Conservation (phyloP, 2,888 invertebrate genomes). For the Pammene fasciana region DNA sequence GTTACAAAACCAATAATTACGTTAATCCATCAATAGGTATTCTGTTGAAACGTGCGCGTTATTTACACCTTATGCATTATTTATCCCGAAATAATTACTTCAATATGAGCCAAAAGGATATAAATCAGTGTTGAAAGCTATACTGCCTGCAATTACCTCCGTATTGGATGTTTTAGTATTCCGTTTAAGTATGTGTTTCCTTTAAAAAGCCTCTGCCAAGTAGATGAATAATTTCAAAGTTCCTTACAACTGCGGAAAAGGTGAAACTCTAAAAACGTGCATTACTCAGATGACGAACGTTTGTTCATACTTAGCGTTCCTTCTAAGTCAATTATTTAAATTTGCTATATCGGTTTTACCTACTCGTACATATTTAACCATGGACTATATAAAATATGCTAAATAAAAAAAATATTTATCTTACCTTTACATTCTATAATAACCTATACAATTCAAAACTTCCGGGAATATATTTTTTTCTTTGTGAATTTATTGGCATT, state of each 20-base stretch:
- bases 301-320: not conserved
- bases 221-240: conserved; percentile 20
- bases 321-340: not conserved
- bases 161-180: conserved; percentile 16
- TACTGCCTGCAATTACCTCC: conserved; percentile 21
- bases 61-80: conserved; percentile 23
- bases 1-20: no score
- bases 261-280: conserved; percentile 1
- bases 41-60: conserved; percentile 7
- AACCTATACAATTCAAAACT: no score
- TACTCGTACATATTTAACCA: no score
- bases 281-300: not conserved
- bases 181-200: conserved; percentile 16
- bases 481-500: no score
- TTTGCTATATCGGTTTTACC: no score
- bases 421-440: no score
- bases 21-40: not conserved
- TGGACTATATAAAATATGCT: no score
- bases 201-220: conserved; percentile 15
- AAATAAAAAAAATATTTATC: no score
- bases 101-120: conserved; percentile 22
- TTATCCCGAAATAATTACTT: conserved; percentile 20
- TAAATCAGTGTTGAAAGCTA: conserved; percentile 24
- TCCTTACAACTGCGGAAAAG: conserved; percentile 15
- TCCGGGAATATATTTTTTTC: no score